Conservation (phyloP, 2,797 vertebrate genomes). For the Sebastes vulpes region DNA sequence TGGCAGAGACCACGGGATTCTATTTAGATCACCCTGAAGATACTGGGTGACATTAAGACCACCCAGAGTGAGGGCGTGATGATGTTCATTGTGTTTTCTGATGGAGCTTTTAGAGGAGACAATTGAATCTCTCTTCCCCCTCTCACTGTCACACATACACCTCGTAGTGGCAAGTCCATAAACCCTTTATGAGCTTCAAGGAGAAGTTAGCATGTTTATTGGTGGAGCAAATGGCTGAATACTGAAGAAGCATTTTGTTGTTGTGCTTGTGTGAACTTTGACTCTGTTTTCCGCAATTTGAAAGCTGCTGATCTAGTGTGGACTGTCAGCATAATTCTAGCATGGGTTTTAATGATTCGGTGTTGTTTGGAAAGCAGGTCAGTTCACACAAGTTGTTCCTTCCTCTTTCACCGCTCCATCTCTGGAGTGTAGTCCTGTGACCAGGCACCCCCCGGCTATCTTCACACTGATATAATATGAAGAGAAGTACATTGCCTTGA, state of each 20-base stretch:
- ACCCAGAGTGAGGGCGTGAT: neutral
- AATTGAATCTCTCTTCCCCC: constrained; percentile 1
- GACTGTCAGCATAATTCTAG: neutral
- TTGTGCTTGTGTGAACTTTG: neutral
- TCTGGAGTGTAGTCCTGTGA: constrained; percentile 4
- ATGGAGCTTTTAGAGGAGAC: constrained; percentile 19
- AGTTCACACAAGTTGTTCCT: neutral
- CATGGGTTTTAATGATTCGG: neutral
- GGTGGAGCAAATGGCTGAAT: neutral
- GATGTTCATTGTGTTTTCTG: constrained; percentile 6
- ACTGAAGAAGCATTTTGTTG: neutral
- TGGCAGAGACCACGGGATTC: neutral
- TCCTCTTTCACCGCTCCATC: neutral
- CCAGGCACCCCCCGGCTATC: neutral
- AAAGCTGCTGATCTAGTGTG: neutral
- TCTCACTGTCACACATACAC: constrained; percentile 9
- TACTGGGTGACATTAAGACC: neutral
- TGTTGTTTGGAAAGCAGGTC: neutral
- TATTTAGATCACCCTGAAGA: neutral
- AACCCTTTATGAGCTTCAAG: constrained; percentile 40
- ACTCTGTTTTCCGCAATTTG: neutral
- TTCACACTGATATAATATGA: neutral
- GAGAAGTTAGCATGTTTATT: constrained; percentile 24
- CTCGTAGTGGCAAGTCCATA: constrained; percentile 31
- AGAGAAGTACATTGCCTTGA: constrained; percentile 5